Evolutionary conservation across 2,888 invertebrate genomes (phyloP), one percentile per base, ranked within the genome.

Genomic region (Sicus ferrugineus): DNA sequence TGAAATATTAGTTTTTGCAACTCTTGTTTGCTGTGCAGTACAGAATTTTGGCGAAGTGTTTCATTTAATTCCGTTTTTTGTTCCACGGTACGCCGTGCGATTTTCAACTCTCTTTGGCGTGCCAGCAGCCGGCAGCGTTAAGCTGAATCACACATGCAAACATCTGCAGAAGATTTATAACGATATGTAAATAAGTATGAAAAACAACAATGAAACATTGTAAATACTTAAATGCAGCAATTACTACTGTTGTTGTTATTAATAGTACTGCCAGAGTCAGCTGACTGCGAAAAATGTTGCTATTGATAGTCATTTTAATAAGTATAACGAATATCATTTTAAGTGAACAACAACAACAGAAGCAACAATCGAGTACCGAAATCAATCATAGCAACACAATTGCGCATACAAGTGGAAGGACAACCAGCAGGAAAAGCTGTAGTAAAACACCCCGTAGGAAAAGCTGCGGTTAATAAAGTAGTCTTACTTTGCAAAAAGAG

Each of bases 211-310:
- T 70, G 74, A 69, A 75, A 76, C 74, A 76, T 74, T 77, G 76
- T 75, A 77, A 79, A 77, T 79, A 77, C 77, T 78, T 79, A 77
- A 79, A 78, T 77, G 72, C 73, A 74, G 76, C 75, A 77, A 77
- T 78, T 76, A 77, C 74, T 75, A 72, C 76, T 75, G 71, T 71
- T 70, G 74, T 70, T 72, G 70, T 73, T 69, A 69, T 69, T 64
- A 63, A 63, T 56, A 64, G 62, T 21, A 63, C 56, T 68, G 68
- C 68, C 61, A 63, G 23, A 62, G 62, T 26, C 34, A 67, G 26
- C 26, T 48, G 63, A 26, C 63, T 63, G 63, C 14, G 42, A 63
- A 63, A 63, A 42, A 46, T 16, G 30, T 63, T 54, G 21, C 30
- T 56, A 67, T 67, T 67, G 56, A 66, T 66, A 66, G 56, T 54